A percentile compares a stretch with the other conserved stretches of the same genome.
Evolutionary conservation across 2,888 invertebrate genomes (phyloP).

Genomic region (Arrhopalites spinosus): DNA sequence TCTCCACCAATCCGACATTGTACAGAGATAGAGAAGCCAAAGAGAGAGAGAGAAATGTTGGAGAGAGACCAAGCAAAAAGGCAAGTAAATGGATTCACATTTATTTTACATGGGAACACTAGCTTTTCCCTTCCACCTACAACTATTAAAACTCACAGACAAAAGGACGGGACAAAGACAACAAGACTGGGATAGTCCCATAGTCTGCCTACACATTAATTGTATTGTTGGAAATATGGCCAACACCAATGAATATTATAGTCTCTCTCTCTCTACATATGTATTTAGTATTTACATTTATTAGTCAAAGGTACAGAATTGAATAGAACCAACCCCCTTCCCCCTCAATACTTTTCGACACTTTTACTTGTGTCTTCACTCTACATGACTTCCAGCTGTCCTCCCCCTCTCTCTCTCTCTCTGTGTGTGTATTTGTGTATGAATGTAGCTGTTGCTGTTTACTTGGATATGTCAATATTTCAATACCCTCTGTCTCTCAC

Average conservation of each 20-base stretch:
- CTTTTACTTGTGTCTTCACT: slow-evolving; percentile 1
- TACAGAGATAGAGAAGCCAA: background rate
- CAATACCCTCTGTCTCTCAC: no score
- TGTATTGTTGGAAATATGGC: no score
- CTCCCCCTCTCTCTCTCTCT: slow-evolving; percentile 1
- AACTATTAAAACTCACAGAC: background rate
- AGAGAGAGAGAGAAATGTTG: background rate
- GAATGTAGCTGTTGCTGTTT: background rate
- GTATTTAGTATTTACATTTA: background rate
- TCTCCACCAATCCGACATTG: no score
- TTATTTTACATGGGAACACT: background rate
- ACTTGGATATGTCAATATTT: no score
- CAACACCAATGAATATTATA: no score
- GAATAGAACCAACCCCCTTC: slow-evolving; percentile 13
- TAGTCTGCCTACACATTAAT: no score
- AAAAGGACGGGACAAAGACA: background rate
- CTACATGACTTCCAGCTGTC: slow-evolving; percentile 35
- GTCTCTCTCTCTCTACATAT: no score
- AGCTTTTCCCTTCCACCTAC: background rate
- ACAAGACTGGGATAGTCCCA: no score
- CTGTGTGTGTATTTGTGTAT: background rate
- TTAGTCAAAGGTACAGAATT: background rate
- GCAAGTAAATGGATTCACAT: slow-evolving; percentile 23
- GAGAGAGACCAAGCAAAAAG: background rate
- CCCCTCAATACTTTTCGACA: slow-evolving; percentile 1